Percentiles rank a stretch among this genome's conserved stretches.
phyloP scores from a whole-genome alignment of 2,113 vertebrate species.

The Pluvialis apricaria region DNA sequence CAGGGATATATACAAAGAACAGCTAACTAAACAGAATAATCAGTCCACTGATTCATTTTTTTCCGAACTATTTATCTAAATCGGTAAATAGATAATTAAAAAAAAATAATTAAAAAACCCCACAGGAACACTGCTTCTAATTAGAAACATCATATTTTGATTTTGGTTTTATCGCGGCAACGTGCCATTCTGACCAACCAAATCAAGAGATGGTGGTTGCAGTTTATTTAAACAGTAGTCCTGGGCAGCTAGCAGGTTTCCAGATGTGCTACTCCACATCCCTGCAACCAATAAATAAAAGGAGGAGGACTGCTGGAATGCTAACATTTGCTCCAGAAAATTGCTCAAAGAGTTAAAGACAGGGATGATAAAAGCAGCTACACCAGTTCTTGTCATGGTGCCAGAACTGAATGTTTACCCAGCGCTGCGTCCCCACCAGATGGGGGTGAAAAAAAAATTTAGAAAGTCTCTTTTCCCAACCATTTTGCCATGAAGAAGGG shows the following conservation, averaged over 20 bases:
- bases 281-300: conserved; percentile 67
- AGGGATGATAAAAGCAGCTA: conserved; percentile 51
- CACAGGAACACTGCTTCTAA: background rate
- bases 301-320: conserved; percentile 50
- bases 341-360: conserved; percentile 55
- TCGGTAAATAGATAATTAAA: background rate
- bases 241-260: conserved; percentile 40
- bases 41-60: background rate
- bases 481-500: conserved; percentile 29
- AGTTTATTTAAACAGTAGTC: conserved; percentile 63
- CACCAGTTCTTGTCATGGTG: conserved; percentile 40
- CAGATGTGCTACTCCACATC: conserved; percentile 60
- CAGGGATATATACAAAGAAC: background rate
- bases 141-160: conserved; percentile 9
- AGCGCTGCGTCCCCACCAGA: conserved; percentile 27
- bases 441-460: background rate
- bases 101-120: background rate
- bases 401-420: conserved; percentile 56
- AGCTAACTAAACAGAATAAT: conserved; percentile 26
- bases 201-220: background rate
- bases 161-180: background rate
- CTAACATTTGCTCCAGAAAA: conserved; percentile 66
- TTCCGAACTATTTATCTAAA: conserved; percentile 1
- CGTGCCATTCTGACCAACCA: background rate
- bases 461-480: conserved; percentile 17